Evolutionary conservation across 2,888 invertebrate genomes (phyloP).

Genomic region (Desoria tigrina): DNA sequence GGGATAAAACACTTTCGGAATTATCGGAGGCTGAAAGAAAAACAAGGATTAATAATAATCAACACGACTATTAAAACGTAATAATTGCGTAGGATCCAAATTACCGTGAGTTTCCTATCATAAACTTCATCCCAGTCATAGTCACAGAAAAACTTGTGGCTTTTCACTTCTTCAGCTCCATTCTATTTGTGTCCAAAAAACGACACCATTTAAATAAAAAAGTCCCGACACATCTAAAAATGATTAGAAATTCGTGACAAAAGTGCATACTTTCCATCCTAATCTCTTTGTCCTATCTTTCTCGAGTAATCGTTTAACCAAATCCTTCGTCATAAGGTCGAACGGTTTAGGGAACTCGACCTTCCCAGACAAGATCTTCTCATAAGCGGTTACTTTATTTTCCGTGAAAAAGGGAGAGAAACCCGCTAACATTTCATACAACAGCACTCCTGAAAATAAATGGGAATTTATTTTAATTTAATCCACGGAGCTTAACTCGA

Average conservation of each 20-base stretch:
- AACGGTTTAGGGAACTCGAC: slow-evolving; percentile 93
- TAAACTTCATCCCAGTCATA: slow-evolving; percentile 89
- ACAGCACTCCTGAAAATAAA: slow-evolving; percentile 71
- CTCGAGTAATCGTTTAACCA: slow-evolving; percentile 88
- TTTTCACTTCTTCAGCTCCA: slow-evolving; percentile 72
- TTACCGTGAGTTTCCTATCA: slow-evolving; percentile 78
- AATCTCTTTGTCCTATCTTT: slow-evolving; percentile 90
- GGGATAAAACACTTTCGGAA: slow-evolving; percentile 84
- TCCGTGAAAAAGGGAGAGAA: slow-evolving; percentile 90
- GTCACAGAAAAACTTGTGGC: slow-evolving; percentile 94
- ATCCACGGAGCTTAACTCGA: too few relatives aligned
- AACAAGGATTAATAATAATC: background rate
- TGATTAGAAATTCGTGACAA: too few relatives aligned
- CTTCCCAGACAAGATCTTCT: slow-evolving; percentile 91
- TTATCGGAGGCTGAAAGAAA: slow-evolving; percentile 76
- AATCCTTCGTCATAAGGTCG: slow-evolving; percentile 91
- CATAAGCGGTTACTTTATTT: slow-evolving; percentile 94
- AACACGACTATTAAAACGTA: background rate
- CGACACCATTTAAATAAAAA: background rate
- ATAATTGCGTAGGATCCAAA: too few relatives aligned
- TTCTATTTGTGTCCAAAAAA: slow-evolving; percentile 30
- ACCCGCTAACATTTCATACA: slow-evolving; percentile 89
- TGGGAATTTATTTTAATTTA: background rate
- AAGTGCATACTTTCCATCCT: slow-evolving; percentile 73
- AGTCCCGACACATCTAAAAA: too few relatives aligned